These are phyloP conservation scores for Ariolimax columbianus DNA, from an alignment of 2,888 invertebrate species.

Conservation along the genomic window DNA sequence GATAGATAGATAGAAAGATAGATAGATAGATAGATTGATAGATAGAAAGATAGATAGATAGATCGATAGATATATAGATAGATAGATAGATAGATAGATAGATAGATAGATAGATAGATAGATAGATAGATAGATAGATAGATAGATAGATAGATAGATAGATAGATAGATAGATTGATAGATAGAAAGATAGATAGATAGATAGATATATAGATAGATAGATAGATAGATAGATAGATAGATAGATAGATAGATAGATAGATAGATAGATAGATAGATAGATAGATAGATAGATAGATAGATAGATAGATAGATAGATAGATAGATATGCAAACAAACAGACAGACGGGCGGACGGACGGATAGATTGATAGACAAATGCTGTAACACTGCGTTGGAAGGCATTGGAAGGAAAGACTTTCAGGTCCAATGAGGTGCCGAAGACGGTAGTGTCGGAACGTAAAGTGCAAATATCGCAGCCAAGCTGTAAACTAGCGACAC, in stretches of 20 bases:
- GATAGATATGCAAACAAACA: too few species aligned
- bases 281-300: conserved; percentile 14
- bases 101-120: conserved; percentile 13
- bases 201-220: background rate
- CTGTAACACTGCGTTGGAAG: too few species aligned
- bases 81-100: conserved; percentile 13
- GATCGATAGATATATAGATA: conserved; percentile 1
- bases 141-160: conserved; percentile 8
- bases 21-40: conserved; percentile 4
- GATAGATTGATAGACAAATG: too few species aligned
- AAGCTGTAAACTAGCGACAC: too few species aligned
- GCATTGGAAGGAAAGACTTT: too few species aligned
- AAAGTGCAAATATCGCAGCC: too few species aligned
- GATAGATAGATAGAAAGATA: conserved; percentile 4
- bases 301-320: conserved; percentile 1
- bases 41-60: background rate
- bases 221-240: background rate
- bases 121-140: conserved; percentile 11
- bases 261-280: conserved; percentile 14
- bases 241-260: conserved; percentile 14
- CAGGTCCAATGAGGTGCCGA: too few species aligned
- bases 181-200: background rate
- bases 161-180: background rate
- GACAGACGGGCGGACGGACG: too few species aligned
- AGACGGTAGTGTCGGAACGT: too few species aligned